Percentiles rank a stretch among this genome's conserved stretches.
phyloP scores from a whole-genome alignment of 2,888 invertebrate species.

The Caenorhabditis wallacei region DNA sequence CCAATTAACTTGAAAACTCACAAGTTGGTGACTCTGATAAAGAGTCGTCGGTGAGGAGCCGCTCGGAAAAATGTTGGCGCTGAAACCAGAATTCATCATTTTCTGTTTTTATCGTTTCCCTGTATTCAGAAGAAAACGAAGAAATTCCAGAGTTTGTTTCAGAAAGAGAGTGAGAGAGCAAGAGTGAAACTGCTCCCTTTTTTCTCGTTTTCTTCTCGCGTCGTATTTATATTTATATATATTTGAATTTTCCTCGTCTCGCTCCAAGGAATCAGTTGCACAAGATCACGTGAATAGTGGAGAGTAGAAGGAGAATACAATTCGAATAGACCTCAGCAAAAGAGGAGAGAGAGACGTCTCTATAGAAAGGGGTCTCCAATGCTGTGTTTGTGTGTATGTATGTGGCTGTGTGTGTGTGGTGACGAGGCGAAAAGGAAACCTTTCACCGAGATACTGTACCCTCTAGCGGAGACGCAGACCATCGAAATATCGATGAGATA shows the following conservation, averaged over 20 bases:
- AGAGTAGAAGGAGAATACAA: conserved; percentile 39
- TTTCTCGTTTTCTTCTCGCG: not conserved
- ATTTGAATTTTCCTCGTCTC: conserved; percentile 61
- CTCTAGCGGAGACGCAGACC: conserved; percentile 35
- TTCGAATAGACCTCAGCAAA: conserved; percentile 50
- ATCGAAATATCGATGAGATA: conserved; percentile 2
- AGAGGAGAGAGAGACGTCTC: conserved; percentile 34
- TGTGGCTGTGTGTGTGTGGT: conserved; percentile 12
- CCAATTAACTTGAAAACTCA: conserved; percentile 46
- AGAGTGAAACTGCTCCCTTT: no score
- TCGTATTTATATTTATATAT: not conserved
- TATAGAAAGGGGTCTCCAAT: conserved; percentile 22
- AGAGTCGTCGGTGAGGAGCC: conserved; percentile 57
- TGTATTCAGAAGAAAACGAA: not conserved
- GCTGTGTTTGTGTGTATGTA: conserved; percentile 37
- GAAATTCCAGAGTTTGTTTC: no score
- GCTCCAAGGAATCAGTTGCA: conserved; percentile 65
- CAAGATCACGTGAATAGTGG: conserved; percentile 58
- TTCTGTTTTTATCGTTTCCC: not conserved
- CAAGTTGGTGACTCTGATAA: conserved; percentile 56
- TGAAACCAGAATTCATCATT: conserved; percentile 67
- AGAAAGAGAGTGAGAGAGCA: no score
- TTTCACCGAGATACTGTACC: conserved; percentile 35
- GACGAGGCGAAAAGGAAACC: conserved; percentile 17
- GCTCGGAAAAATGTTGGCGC: conserved; percentile 65